Base-by-base conservation (phyloP, 2,113 vertebrate species). In the Sapajus apella region DNA sequence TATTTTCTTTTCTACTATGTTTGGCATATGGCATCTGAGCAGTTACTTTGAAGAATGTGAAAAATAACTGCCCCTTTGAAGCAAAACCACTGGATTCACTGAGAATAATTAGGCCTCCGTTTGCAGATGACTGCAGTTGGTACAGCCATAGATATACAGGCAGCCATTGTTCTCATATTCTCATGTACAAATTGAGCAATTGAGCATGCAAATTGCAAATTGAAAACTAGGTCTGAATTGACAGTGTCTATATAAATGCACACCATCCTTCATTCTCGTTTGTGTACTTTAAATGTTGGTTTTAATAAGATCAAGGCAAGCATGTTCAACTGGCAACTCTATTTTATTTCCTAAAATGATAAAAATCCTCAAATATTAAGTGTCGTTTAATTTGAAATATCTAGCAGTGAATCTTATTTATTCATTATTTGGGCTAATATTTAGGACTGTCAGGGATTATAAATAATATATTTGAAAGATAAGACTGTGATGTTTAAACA, bases 131-230 rank as follows among this genome's bases (percentile, higher is more conserved):
- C 64, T 93, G 76, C 52, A 18, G 40, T 96, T 91, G 89, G 75
- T 87, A 30, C 55, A 96, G 91, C 47, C 64, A 9, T 52, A 32
- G 75, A 92, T 40, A 90, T 6, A 95, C 83, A 97, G 70, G 70
- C 61, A 81, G 25, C 21, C 45, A 81, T 92, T 97, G 90, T 97
- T 92, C 80, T 90, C 93, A 68, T 77, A 95, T 75, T 88, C 68
- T 93, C 82, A 79, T 84, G 87, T 94, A 87, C 58, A 90, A 80
- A 96, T 90, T 91, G 61, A 87, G 97, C 93, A 96, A 94, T 25
- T 96, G 72, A 95, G 95, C 84, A 61, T 79, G 80, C 66, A 95
- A 90, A 93, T 56, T 96, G 68, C 75, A 95, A 93, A 97, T 37
- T 85, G 92, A 72, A 94, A 87, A 80, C 87, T 61, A 87, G 75